These are phyloP conservation scores for Conchocele bisecta DNA, from an alignment of 2,888 invertebrate species.

Conservation along the genomic window DNA sequence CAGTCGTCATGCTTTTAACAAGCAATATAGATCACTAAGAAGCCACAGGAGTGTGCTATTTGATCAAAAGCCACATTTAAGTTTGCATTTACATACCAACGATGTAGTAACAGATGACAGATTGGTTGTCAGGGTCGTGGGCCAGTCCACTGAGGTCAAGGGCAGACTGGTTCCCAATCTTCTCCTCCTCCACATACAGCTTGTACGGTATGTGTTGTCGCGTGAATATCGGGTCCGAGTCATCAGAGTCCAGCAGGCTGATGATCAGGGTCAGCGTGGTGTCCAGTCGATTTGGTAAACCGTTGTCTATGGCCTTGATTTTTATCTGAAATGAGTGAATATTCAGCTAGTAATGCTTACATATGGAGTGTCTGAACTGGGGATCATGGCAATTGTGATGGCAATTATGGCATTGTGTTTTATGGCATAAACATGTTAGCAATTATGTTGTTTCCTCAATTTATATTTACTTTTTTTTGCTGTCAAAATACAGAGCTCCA, in stretches of 20 bases:
- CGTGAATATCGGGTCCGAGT: constrained; percentile 79
- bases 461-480: too few relatives aligned
- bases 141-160: constrained; percentile 74
- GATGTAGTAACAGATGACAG: constrained; percentile 96
- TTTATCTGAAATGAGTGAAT: constrained; percentile 80
- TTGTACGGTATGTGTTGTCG: constrained; percentile 57
- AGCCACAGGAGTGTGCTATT: too few relatives aligned
- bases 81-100: constrained; percentile 84
- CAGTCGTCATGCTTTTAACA: neutral
- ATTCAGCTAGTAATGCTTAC: neutral
- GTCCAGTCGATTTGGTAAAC: constrained; percentile 89
- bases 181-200: constrained; percentile 59
- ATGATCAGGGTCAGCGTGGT: constrained; percentile 89
- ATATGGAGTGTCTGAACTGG: too few relatives aligned
- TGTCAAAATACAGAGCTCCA: too few relatives aligned
- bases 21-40: too few relatives aligned
- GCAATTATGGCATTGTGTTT: neutral
- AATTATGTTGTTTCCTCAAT: too few relatives aligned
- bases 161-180: constrained; percentile 57
- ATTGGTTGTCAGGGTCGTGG: constrained; percentile 90
- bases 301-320: constrained; percentile 90
- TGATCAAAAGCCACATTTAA: too few relatives aligned
- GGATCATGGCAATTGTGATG: too few relatives aligned
- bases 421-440: too few relatives aligned
- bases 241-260: constrained; percentile 75